Evolutionary conservation across 2,113 vertebrate species (phyloP).

Genomic region (Eira barbara): DNA sequence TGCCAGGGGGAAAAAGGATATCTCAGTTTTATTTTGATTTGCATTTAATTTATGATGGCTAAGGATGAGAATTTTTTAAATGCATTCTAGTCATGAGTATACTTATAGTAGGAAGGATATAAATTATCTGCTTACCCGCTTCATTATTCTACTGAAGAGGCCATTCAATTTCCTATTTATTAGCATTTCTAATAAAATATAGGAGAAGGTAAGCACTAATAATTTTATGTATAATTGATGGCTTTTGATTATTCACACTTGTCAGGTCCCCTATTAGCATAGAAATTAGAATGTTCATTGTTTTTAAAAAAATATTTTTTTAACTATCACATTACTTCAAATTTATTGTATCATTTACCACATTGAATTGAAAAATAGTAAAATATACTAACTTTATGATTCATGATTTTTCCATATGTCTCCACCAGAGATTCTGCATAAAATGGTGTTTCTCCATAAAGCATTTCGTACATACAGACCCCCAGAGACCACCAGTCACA

Average conservation of each 20-base stretch:
- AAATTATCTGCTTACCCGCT: not conserved
- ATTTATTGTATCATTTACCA: constrained; percentile 35
- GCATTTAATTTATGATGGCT: not conserved
- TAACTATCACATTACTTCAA: not conserved
- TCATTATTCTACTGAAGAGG: not conserved
- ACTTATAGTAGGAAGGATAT: not conserved
- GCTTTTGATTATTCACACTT: not conserved
- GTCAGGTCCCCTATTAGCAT: not conserved
- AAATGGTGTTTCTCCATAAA: constrained; percentile 99
- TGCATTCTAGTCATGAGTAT: not conserved
- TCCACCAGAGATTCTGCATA: constrained; percentile 99
- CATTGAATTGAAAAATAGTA: constrained; percentile 50
- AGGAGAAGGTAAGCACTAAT: not conserved
- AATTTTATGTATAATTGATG: not conserved
- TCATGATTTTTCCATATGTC: constrained; percentile 99
- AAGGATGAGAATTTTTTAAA: not conserved
- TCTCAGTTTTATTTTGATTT: constrained; percentile 1
- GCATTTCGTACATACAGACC: constrained; percentile 99
- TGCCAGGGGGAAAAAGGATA: not conserved
- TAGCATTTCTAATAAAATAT: constrained; percentile 3
- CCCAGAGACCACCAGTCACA: constrained; percentile 99
- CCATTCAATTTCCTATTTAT: not conserved
- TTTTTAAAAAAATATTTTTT: constrained; percentile 30
- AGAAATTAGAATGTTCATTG: not conserved
- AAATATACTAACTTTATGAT: constrained; percentile 94